Percentiles rank a stretch among this genome's conserved stretches.
Conservation (phyloP, 2,888 invertebrate genomes). For the Bursaphelenchus okinawaensis region DNA sequence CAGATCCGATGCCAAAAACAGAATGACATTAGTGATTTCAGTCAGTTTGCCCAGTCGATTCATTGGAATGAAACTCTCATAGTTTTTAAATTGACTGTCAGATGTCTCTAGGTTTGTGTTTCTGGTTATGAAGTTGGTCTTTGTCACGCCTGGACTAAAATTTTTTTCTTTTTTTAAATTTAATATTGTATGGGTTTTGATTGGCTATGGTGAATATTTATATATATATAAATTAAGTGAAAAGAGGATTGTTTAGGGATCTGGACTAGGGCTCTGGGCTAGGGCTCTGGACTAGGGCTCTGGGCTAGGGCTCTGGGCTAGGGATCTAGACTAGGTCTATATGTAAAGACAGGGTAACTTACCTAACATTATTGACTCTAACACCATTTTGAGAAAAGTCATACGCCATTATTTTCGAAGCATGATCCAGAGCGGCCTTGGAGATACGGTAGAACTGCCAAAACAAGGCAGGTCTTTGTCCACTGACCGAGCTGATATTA, state of each 20-base stretch:
- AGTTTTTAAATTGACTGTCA: neutral
- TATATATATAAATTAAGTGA: too few relatives aligned
- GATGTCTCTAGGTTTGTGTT: neutral
- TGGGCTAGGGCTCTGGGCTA: too few relatives aligned
- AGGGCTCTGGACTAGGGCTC: too few relatives aligned
- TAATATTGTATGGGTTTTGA: neutral
- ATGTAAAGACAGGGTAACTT: too few relatives aligned
- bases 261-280: too few relatives aligned
- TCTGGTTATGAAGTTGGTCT: neutral
- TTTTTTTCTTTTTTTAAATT: too few relatives aligned
- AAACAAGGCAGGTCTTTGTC: neutral
- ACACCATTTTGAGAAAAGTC: slow-evolving; percentile 18
- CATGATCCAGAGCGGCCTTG: slow-evolving; percentile 15
- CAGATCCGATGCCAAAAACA: slow-evolving; percentile 10
- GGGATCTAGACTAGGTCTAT: too few relatives aligned
- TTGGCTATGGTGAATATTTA: too few relatives aligned
- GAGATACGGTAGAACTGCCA: slow-evolving; percentile 10
- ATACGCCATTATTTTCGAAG: slow-evolving; percentile 8
- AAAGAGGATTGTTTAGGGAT: too few relatives aligned
- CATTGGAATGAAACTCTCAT: slow-evolving; percentile 8
- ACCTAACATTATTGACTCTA: slow-evolving; percentile 21
- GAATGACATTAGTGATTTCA: slow-evolving; percentile 12
- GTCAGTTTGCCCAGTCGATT: slow-evolving; percentile 1
- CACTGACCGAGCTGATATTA: slow-evolving; percentile 4
- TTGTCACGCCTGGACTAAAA: slow-evolving; percentile 13